Percentiles rank a stretch among this genome's conserved stretches.
These are phyloP conservation scores for Limnephilus marmoratus DNA, from an alignment of 2,888 invertebrate species.

Conservation along the genomic window DNA sequence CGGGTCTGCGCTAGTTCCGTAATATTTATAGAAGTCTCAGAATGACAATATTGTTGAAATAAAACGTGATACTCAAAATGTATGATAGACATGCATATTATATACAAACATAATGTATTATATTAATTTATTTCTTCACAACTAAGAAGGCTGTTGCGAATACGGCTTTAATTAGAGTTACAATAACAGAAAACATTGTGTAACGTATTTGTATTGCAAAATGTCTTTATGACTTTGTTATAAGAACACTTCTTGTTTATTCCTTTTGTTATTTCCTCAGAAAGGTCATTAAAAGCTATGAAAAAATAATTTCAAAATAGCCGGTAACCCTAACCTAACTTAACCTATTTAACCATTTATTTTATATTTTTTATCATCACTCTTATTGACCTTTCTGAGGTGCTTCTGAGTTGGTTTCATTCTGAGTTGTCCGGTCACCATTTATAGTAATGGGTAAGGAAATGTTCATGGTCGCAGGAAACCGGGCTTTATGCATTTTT, in stretches of 20 bases:
- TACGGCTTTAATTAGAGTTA: slow-evolving; percentile 49
- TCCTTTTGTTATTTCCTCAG: too few relatives aligned
- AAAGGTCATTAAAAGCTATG: too few relatives aligned
- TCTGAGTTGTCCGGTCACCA: too few relatives aligned
- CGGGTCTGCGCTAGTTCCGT: background rate
- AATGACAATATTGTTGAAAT: slow-evolving; percentile 12
- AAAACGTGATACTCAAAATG: slow-evolving; percentile 3
- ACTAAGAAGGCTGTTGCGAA: slow-evolving; percentile 31
- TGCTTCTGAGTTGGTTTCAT: too few relatives aligned
- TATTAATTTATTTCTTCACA: slow-evolving; percentile 19
- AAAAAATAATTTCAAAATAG: too few relatives aligned
- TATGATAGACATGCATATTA: background rate
- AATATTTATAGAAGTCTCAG: background rate
- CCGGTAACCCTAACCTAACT: too few relatives aligned
- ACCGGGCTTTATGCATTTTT: background rate
- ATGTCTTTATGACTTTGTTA: background rate
- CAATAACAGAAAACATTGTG: slow-evolving; percentile 4
- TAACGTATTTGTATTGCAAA: background rate
- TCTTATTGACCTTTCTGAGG: too few relatives aligned
- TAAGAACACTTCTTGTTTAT: background rate
- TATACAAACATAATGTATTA: background rate
- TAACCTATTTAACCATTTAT: too few relatives aligned
- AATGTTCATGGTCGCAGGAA: too few relatives aligned
- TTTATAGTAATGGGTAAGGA: too few relatives aligned
- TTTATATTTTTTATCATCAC: too few relatives aligned